Evolutionary conservation across 2,888 invertebrate species (phyloP).

Genomic region (Pantelozetes paolii): DNA sequence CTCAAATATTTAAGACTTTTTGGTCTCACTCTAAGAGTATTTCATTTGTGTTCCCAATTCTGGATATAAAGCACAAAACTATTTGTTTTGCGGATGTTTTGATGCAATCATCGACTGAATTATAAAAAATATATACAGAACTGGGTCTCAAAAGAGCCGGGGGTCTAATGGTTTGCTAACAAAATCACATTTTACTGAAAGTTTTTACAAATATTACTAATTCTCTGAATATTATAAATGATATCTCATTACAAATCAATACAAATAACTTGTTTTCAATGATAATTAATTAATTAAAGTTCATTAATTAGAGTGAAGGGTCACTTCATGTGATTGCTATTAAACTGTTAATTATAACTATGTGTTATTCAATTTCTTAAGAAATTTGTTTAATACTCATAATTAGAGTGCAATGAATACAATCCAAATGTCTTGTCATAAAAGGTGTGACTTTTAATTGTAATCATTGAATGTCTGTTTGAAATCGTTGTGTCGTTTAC

Average conservation of each 20-base stretch:
- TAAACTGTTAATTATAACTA: too few species aligned
- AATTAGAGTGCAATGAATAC: too few species aligned
- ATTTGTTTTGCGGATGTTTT: slow-evolving; percentile 18
- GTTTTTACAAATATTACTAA: too few species aligned
- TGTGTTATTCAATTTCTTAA: too few species aligned
- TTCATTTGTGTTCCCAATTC: slow-evolving; percentile 17
- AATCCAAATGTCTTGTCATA: background rate
- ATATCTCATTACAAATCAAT: too few species aligned
- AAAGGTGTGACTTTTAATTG: background rate
- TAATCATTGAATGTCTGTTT: background rate
- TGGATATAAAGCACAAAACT: background rate
- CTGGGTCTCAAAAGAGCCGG: slow-evolving; percentile 18
- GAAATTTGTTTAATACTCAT: too few species aligned
- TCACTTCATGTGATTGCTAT: background rate
- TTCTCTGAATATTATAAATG: too few species aligned
- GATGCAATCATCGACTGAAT: background rate
- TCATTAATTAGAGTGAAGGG: background rate
- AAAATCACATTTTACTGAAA: background rate
- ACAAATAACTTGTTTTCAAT: too few species aligned
- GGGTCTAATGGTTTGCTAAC: slow-evolving; percentile 4
- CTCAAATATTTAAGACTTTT: background rate
- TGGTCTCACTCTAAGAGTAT: background rate
- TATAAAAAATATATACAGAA: slow-evolving; percentile 1
- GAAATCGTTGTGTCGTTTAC: too few species aligned
- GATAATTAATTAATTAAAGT: too few species aligned